phyloP scores from a whole-genome alignment of 2,797 vertebrate genomes.

The Fistularia tabacaria region DNA sequence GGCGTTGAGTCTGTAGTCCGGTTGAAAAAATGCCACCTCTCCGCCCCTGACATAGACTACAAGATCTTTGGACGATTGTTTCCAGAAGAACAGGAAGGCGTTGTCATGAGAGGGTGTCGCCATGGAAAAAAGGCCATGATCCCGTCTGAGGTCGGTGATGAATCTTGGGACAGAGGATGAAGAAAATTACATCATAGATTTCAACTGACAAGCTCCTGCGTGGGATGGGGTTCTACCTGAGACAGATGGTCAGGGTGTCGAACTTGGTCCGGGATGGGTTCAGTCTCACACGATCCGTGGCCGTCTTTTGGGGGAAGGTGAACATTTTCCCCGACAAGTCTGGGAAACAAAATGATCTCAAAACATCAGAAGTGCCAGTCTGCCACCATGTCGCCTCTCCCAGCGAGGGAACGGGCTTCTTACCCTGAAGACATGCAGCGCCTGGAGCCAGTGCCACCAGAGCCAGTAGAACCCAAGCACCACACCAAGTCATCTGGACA shows the following conservation, averaged over 20 bases:
- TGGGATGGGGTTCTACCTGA: slow-evolving; percentile 31
- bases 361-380: background rate
- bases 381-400: background rate
- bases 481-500: too few species aligned
- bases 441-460: too few species aligned
- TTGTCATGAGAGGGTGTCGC: slow-evolving; percentile 17
- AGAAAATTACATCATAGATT: background rate
- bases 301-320: slow-evolving; percentile 55
- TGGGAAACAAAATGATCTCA: slow-evolving; percentile 14
- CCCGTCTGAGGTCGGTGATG: slow-evolving; percentile 45
- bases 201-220: too few species aligned
- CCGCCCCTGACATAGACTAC: rapidly evolving
- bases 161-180: slow-evolving; percentile 21
- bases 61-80: rapidly evolving
- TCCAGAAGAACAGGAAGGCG: slow-evolving; percentile 21
- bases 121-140: slow-evolving; percentile 58
- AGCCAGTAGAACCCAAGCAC: too few species aligned
- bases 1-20: background rate
- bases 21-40: rapidly evolving
- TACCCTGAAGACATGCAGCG: too few species aligned
- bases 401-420: background rate
- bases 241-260: slow-evolving; percentile 52
- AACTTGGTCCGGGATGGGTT: slow-evolving; percentile 32
- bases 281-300: slow-evolving; percentile 41
- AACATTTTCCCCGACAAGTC: slow-evolving; percentile 59